Percentiles rank a stretch among this genome's conserved stretches.
phyloP scores from a whole-genome alignment of 2,888 invertebrate genomes.

The Psylliodes chrysocephalus region DNA sequence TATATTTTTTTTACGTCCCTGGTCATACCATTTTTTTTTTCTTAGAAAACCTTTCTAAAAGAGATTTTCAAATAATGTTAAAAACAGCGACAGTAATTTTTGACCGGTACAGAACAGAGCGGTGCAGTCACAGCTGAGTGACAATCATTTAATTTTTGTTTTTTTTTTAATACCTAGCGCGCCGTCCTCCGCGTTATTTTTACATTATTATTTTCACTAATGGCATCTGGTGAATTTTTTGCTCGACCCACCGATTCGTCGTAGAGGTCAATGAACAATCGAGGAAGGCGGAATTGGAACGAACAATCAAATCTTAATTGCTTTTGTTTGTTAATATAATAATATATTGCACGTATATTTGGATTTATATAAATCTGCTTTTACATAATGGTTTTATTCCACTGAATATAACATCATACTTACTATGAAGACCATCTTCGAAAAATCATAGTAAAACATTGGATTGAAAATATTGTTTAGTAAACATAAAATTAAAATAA shows the following conservation, averaged over 20 bases:
- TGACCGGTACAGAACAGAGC: too few relatives aligned
- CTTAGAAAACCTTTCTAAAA: background rate
- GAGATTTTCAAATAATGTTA: background rate
- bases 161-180: background rate
- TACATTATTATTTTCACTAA: background rate
- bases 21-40: background rate
- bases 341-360: too few relatives aligned
- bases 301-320: too few relatives aligned
- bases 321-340: too few relatives aligned
- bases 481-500: too few relatives aligned
- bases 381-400: too few relatives aligned
- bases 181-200: background rate
- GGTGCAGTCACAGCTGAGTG: background rate
- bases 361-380: too few relatives aligned
- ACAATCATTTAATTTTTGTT: background rate
- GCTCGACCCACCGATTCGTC: background rate
- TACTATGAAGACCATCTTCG: too few relatives aligned
- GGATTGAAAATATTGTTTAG: too few relatives aligned
- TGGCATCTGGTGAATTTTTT: slow-evolving; percentile 1
- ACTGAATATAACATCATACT: too few relatives aligned
- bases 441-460: too few relatives aligned
- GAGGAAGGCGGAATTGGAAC: slow-evolving; percentile 2
- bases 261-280: slow-evolving; percentile 9
- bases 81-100: background rate
- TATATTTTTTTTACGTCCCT: background rate